Conservation (phyloP, 2,113 vertebrate species). For the Trogon surrucura region DNA sequence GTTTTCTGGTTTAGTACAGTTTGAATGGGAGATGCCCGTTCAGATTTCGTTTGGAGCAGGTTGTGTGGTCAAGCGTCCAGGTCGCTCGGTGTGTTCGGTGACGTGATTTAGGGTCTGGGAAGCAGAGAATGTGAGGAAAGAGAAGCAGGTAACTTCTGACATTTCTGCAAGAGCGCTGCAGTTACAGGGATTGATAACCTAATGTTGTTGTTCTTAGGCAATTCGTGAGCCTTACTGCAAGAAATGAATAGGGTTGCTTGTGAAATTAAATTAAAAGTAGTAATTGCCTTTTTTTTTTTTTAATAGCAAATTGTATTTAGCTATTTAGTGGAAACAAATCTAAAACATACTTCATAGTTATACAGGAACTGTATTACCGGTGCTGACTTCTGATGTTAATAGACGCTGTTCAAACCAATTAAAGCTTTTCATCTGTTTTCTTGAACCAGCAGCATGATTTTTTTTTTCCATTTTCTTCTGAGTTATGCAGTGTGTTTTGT, state of each 20-base stretch:
- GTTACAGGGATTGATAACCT: conserved; percentile 61
- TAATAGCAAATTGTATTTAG: conserved; percentile 70
- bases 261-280: conserved; percentile 74
- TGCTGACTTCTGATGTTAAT: conserved; percentile 55
- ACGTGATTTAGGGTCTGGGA: background rate
- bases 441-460: background rate
- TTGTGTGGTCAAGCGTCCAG: background rate
- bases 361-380: conserved; percentile 38
- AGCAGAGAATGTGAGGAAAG: background rate
- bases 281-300: conserved; percentile 54
- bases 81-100: background rate
- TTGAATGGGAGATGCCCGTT: background rate
- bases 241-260: conserved; percentile 74
- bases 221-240: conserved; percentile 48
- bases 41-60: background rate
- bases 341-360: conserved; percentile 49
- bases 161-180: background rate
- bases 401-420: conserved; percentile 30
- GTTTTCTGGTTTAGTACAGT: background rate
- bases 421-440: conserved; percentile 33
- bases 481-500: background rate
- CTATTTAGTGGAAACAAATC: conserved; percentile 74
- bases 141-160: background rate
- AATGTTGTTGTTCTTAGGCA: background rate
- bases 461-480: background rate